These are phyloP conservation scores for Sternarchorhynchus goeldii DNA, from an alignment of 2,797 vertebrate genomes.

Conservation along the genomic window DNA sequence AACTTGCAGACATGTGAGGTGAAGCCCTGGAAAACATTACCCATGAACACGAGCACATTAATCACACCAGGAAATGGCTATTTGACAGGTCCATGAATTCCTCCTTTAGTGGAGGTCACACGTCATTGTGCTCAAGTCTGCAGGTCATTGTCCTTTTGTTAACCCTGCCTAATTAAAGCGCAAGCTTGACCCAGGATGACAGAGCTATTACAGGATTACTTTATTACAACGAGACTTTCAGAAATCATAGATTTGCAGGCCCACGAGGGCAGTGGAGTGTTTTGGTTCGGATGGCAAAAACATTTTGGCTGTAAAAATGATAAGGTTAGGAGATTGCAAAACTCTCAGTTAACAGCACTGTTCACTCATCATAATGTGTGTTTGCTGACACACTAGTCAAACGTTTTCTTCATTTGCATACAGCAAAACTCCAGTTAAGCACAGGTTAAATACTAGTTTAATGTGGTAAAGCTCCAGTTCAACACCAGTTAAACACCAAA, in stretches of 20 bases:
- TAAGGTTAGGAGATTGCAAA: conserved; percentile 14
- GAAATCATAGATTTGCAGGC: conserved; percentile 65
- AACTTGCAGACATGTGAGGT: conserved; percentile 82
- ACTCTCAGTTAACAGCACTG: conserved; percentile 47
- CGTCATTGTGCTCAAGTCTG: conserved; percentile 54
- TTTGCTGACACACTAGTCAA: conserved; percentile 25
- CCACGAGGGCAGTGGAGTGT: conserved; percentile 35
- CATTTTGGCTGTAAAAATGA: conserved; percentile 29
- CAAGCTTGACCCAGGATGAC: conserved; percentile 59
- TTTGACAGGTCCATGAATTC: conserved; percentile 63
- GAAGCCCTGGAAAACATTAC: conserved; percentile 77
- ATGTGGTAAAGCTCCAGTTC: too few species aligned
- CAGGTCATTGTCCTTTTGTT: conserved; percentile 66
- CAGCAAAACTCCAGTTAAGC: too few species aligned
- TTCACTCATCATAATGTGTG: not conserved
- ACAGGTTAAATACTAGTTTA: too few species aligned
- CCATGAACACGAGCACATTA: conserved; percentile 73
- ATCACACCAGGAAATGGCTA: conserved; percentile 70
- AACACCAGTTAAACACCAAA: too few species aligned
- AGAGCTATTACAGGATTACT: conserved; percentile 59
- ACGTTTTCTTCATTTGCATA: not conserved
- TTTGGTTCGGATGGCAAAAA: conserved; percentile 38
- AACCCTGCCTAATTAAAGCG: conserved; percentile 77
- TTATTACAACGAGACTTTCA: conserved; percentile 57
- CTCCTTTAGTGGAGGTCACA: conserved; percentile 61